A percentile compares a stretch with the other conserved stretches of the same genome.
Evolutionary conservation across 2,113 vertebrate species (phyloP).

Genomic region (Percopsis transmontana): DNA sequence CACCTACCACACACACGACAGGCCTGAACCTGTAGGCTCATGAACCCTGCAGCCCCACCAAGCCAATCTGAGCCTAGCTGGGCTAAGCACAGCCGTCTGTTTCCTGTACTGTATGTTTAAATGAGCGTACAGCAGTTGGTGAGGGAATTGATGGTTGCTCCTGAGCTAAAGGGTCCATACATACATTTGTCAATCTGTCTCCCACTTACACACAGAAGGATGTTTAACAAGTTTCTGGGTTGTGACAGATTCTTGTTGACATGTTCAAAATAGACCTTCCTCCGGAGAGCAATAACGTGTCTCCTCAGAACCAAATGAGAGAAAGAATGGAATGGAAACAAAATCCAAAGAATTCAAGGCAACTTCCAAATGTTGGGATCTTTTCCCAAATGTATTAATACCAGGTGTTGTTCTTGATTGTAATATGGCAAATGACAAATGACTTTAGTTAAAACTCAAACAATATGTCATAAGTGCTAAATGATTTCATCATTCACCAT

Average conservation of each 20-base stretch:
- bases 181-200: background rate
- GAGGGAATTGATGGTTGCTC: background rate
- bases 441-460: constrained; percentile 22
- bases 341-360: no score
- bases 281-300: background rate
- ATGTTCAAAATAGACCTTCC: constrained; percentile 4
- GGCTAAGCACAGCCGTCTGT: no score
- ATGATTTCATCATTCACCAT: constrained; percentile 25
- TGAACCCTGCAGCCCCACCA: no score
- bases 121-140: background rate
- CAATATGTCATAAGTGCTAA: constrained; percentile 24
- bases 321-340: background rate
- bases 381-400: no score
- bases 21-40: no score
- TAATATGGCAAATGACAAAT: no score
- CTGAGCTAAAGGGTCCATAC: background rate
- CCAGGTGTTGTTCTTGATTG: no score
- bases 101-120: background rate
- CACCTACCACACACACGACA: no score
- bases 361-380: no score
- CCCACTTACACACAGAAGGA: background rate
- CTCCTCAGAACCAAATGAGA: background rate
- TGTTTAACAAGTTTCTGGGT: constrained; percentile 1
- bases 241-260: background rate
- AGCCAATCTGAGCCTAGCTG: no score